Base-by-base conservation (phyloP, 1,140 invertebrate genomes). In the Neodiprion pinetum region DNA sequence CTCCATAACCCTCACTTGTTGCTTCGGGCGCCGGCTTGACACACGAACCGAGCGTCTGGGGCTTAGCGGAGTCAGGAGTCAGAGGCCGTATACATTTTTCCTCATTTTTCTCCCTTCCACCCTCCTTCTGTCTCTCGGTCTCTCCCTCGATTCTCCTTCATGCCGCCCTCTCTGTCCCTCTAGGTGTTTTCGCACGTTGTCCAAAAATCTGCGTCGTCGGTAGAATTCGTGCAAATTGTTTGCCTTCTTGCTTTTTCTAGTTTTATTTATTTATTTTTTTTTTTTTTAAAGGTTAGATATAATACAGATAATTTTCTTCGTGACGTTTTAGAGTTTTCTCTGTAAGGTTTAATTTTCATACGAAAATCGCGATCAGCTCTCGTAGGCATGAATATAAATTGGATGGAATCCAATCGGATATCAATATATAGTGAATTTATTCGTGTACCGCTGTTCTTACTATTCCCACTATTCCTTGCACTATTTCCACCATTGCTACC, bases 51-150 rank as follows among this genome's bases (percentile, higher is more conserved):
- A 14, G 12, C 1, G 12, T 21, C 61, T 65, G 61, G 12, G 12
- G 12, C 61, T 65, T 21, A 14, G 12, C 61, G 68, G 77, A 75
- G 74, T 78, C 75, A 70, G 76, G 77, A 79, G 74, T 79, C 74
- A 72, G 73, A 70, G 75, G 40, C 53, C 61, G 14, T 71, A n/a
- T 53, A 23, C 47, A 40, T 40, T 21, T 10, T 11, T 40, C 28
- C 28, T 40, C 28, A 40, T 40, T 40, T 40, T 40, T 40, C 1
- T 7, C 28, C 28, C 28, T 40, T 7, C 28, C 28, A 40, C 28
- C 48, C n/a, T 0, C 70, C 10, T 0, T 71, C 5, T 48, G 5
- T 71, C 47, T 17, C 69, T 70, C 1, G 1, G 21, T 66, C 61
- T 61, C 9, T 75, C 61, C 49, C 48, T 50, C 72, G 67, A 23